Percentiles rank a stretch among this genome's conserved stretches.
phyloP scores from a whole-genome alignment of 2,888 invertebrate species.

The Bruchidius siliquastri region DNA sequence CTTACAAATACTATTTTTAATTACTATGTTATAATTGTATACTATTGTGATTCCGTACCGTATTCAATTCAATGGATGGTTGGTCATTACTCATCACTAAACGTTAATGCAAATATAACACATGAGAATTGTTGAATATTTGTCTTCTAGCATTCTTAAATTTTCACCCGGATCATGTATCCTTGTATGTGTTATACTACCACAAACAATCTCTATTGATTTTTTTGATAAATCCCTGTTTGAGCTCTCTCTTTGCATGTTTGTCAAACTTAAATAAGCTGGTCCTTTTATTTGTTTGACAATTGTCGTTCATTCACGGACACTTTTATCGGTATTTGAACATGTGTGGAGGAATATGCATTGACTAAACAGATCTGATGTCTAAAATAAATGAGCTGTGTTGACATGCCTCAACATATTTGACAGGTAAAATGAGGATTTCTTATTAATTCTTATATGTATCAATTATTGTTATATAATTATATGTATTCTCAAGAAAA shows the following conservation, averaged over 20 bases:
- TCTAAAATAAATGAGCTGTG: not conserved
- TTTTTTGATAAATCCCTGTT: slow-evolving; percentile 29
- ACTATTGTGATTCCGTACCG: too few relatives aligned
- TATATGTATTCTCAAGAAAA: too few relatives aligned
- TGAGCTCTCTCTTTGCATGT: slow-evolving; percentile 25
- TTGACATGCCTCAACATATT: not conserved
- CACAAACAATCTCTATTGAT: slow-evolving; percentile 28
- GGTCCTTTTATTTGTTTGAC: slow-evolving; percentile 32
- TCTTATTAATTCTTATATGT: not conserved
- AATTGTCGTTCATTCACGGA: slow-evolving; percentile 31
- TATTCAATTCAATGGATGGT: too few relatives aligned
- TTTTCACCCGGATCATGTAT: not conserved
- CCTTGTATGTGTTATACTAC: slow-evolving; percentile 12
- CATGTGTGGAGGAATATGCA: not conserved
- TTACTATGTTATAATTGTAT: too few relatives aligned
- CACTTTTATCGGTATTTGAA: not conserved
- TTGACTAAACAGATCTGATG: not conserved
- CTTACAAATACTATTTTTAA: too few relatives aligned
- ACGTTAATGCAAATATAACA: not conserved
- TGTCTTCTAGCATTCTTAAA: not conserved
- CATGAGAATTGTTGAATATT: not conserved
- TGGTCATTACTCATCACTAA: too few relatives aligned
- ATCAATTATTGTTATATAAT: too few relatives aligned
- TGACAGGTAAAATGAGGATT: not conserved
- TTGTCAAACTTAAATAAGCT: slow-evolving; percentile 28